phyloP scores from a whole-genome alignment of 2,797 vertebrate genomes.

The Graptemys geographica region DNA sequence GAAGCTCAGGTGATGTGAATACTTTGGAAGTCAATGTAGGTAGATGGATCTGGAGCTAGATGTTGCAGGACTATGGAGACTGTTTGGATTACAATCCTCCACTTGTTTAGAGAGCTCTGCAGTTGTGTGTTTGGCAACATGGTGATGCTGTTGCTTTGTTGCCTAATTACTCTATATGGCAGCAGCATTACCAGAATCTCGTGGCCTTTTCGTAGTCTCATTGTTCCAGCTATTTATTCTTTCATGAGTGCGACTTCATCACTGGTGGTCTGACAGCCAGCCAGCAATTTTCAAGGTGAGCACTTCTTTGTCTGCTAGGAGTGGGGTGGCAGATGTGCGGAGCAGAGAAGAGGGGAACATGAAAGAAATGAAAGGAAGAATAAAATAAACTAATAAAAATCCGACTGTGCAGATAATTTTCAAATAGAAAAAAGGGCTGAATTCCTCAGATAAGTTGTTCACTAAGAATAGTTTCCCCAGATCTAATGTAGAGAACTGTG shows the following conservation, averaged over 20 bases:
- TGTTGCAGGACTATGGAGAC: neutral
- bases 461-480: neutral
- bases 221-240: rapidly evolving
- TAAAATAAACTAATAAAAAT: rapidly evolving
- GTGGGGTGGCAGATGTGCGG: neutral
- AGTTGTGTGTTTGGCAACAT: rapidly evolving
- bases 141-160: neutral
- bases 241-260: rapidly evolving
- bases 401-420: rapidly evolving
- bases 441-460: rapidly evolving
- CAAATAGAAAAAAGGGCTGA: neutral
- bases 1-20: neutral
- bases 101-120: neutral
- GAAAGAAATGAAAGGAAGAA: rapidly evolving
- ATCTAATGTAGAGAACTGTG: rapidly evolving
- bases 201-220: rapidly evolving
- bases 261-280: rapidly evolving
- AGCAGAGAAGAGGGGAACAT: rapidly evolving
- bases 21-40: neutral
- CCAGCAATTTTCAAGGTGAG: neutral
- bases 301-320: neutral
- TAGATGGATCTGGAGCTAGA: neutral
- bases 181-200: rapidly evolving
- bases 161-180: rapidly evolving
- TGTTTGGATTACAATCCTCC: neutral